These are phyloP conservation scores for Drosophila prosaltans DNA, from an alignment of 1,140 invertebrate genomes.

Conservation along the genomic window DNA sequence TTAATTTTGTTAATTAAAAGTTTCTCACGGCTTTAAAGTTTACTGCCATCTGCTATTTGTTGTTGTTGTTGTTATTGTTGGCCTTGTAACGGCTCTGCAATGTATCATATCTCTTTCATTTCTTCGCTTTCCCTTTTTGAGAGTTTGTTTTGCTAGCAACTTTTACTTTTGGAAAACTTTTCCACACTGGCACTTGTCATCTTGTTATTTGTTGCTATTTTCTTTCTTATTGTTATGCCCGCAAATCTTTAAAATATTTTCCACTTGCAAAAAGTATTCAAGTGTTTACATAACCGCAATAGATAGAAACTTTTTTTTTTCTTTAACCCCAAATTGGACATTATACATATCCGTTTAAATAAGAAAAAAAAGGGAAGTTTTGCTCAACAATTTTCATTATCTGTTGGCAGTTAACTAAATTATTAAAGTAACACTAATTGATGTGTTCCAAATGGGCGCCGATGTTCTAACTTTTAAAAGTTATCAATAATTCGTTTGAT, in stretches of 20 bases:
- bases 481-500: not conserved
- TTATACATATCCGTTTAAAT: not conserved
- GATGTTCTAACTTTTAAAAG: not conserved
- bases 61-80: constrained; percentile 27
- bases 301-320: not conserved
- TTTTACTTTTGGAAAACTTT: constrained; percentile 53
- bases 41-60: constrained; percentile 45
- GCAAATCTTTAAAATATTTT: constrained; percentile 60
- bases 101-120: constrained; percentile 15
- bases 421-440: too few species aligned
- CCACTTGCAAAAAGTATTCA: constrained; percentile 31
- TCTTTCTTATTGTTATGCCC: constrained; percentile 23
- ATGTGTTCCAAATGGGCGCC: too few species aligned
- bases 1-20: constrained; percentile 81
- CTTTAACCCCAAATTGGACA: not conserved
- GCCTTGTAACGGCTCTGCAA: constrained; percentile 44
- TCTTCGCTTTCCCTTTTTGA: constrained; percentile 18
- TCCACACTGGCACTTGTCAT: constrained; percentile 38
- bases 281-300: constrained; percentile 37
- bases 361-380: too few species aligned
- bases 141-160: constrained; percentile 55
- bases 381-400: too few species aligned
- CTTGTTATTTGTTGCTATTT: constrained; percentile 35
- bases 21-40: constrained; percentile 73
- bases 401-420: too few species aligned